Evolutionary conservation across 2,888 invertebrate species (phyloP).

Genomic region (Meloe dianella): DNA sequence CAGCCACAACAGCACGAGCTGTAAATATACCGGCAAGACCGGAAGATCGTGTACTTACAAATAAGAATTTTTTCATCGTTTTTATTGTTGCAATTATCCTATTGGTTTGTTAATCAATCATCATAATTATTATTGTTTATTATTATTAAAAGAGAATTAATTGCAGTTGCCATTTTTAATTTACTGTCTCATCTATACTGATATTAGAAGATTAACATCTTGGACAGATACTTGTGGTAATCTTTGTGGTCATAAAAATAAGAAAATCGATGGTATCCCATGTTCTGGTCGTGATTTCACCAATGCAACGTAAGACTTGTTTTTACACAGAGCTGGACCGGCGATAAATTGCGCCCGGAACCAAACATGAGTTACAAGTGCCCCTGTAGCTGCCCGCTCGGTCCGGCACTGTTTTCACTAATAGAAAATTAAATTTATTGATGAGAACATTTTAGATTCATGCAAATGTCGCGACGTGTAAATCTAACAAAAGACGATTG

Average conservation of each 20-base stretch:
- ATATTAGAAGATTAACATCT: conserved; percentile 29
- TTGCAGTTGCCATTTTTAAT: conserved; percentile 43
- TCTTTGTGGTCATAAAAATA: conserved; percentile 41
- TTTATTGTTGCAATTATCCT: conserved; percentile 26
- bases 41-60: conserved; percentile 39
- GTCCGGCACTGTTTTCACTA: too few species aligned
- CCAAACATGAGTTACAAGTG: too few species aligned
- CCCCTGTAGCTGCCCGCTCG: too few species aligned
- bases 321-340: neutral
- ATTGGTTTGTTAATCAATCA: conserved; percentile 17
- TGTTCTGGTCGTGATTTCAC: conserved; percentile 43
- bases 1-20: conserved; percentile 28
- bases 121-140: neutral
- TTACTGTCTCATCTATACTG: conserved; percentile 38
- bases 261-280: conserved; percentile 33
- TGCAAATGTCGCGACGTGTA: conserved; percentile 12
- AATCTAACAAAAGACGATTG: neutral
- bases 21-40: conserved; percentile 42
- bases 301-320: conserved; percentile 34
- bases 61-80: conserved; percentile 29
- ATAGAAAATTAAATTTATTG: neutral
- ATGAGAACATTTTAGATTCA: conserved; percentile 14
- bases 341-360: too few species aligned
- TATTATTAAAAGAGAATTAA: neutral
- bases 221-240: conserved; percentile 45